phyloP scores from a whole-genome alignment of 2,888 invertebrate genomes.

The Onchidella celtica region DNA sequence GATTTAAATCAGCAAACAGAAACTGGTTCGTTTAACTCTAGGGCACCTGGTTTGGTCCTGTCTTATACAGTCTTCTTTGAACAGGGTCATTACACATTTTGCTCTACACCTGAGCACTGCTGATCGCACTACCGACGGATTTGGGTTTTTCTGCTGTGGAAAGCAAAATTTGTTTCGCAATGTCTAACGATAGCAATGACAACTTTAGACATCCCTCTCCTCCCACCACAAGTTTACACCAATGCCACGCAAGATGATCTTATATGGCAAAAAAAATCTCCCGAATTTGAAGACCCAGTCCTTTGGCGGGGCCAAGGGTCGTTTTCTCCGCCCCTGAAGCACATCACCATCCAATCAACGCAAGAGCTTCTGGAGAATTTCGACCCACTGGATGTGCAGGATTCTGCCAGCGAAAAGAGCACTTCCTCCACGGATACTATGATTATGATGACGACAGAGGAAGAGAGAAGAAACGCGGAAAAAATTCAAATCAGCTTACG shows the following conservation, averaged over 20 bases:
- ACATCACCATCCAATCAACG: neutral
- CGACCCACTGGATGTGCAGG: neutral
- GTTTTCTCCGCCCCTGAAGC: neutral
- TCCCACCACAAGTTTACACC: neutral
- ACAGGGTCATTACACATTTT: no score
- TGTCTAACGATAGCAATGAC: neutral
- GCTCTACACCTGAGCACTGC: no score
- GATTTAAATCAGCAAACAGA: no score
- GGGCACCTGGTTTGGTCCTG: no score
- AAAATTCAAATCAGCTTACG: neutral
- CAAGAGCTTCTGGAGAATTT: neutral
- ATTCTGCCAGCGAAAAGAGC: neutral
- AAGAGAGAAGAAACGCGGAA: neutral
- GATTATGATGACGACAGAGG: conserved; percentile 20
- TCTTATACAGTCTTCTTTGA: no score
- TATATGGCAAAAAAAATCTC: neutral
- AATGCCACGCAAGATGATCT: neutral
- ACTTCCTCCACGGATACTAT: neutral
- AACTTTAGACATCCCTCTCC: neutral
- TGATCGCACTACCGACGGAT: no score
- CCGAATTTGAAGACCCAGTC: neutral
- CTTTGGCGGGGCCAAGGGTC: neutral
- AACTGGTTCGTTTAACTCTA: no score
- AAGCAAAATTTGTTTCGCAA: no score
- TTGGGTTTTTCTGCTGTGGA: no score